These are phyloP conservation scores for Suncus etruscus DNA, from an alignment of 2,113 vertebrate genomes.

Conservation along the genomic window DNA sequence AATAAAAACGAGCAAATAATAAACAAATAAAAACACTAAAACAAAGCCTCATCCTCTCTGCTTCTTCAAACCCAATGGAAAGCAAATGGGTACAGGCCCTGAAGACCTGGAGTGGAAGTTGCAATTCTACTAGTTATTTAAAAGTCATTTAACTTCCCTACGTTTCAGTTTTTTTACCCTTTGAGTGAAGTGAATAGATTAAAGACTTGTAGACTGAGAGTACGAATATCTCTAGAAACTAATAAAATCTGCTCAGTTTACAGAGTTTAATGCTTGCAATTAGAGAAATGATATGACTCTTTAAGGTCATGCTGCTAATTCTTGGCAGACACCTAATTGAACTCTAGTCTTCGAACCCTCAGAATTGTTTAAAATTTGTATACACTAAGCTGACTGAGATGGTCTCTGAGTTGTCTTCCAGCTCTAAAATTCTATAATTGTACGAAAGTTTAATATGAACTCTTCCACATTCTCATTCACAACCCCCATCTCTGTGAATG, in stretches of 20 bases:
- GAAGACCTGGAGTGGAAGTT: background rate
- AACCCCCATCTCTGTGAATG: conserved; percentile 79
- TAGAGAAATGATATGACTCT: conserved; percentile 14
- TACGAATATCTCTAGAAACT: background rate
- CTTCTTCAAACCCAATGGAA: background rate
- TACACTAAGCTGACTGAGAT: conserved; percentile 73
- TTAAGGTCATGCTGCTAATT: conserved; percentile 36
- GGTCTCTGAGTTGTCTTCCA: conserved; percentile 67
- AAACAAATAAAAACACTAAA: conserved; percentile 29
- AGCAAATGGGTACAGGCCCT: background rate
- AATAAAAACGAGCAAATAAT: conserved; percentile 55
- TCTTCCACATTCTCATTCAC: conserved; percentile 79
- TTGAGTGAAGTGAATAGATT: background rate
- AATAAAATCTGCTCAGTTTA: background rate
- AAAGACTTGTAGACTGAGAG: background rate
- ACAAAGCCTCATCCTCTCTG: background rate
- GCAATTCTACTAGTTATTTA: background rate
- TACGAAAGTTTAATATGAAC: conserved; percentile 77
- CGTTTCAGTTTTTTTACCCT: conserved; percentile 34
- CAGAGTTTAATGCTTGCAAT: background rate
- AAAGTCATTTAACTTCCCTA: conserved; percentile 26
- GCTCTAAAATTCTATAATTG: conserved; percentile 79
- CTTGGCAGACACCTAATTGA: conserved; percentile 63
- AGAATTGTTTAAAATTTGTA: conserved; percentile 71
- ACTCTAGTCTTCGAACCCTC: conserved; percentile 67